Base-by-base conservation (phyloP, 1,140 invertebrate species). In the Eupeodes corollae region DNA sequence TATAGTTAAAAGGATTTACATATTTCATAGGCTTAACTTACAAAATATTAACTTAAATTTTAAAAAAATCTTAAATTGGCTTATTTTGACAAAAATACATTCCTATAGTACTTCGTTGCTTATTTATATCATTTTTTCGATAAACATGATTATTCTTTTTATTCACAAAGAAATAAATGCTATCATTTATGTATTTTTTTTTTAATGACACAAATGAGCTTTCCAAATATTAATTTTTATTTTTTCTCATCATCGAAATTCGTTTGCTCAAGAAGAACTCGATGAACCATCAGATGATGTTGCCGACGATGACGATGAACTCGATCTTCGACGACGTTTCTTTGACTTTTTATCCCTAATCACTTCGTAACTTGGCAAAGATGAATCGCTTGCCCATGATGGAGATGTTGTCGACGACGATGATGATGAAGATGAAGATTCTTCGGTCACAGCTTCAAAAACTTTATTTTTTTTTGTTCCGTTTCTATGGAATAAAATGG, bases 331-430 rank as follows among this genome's bases (percentile, higher is more conserved):
- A 6, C 58, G 49, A 21, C 55, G 51, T 18, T 51, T 37, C 46
- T 65, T 65, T 39, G 39, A 42, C 39, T 53, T 53, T 31, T 63
- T 65, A 49, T 66, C 63, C 38, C 63, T 57, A 8, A 66, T 66
- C n/a, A 65, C 58, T 51, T 66, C 63, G 46, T 66, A 66, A 39
- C 62, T 66, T 50, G 63, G 63, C 54, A 66, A 42, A 26, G 63
- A 65, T 34, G 63, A 65, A 41, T 66, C 58, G 44, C 62, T 65
- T 8, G 62, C 61, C 31, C 63, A 58, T 9, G 58, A 59, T 49
- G 49, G 51, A 34, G 51, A 56, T 46, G 52, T 59, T 49, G 57
- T 56, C 49, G 51, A 59, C 12, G 52, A 49, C 40, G 56, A 57
- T 48, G 42, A 61, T 2, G 62, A 56, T n/a, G 52, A 49, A 41